phyloP scores from a whole-genome alignment of 2,888 invertebrate species.

The Theretra japonica region DNA sequence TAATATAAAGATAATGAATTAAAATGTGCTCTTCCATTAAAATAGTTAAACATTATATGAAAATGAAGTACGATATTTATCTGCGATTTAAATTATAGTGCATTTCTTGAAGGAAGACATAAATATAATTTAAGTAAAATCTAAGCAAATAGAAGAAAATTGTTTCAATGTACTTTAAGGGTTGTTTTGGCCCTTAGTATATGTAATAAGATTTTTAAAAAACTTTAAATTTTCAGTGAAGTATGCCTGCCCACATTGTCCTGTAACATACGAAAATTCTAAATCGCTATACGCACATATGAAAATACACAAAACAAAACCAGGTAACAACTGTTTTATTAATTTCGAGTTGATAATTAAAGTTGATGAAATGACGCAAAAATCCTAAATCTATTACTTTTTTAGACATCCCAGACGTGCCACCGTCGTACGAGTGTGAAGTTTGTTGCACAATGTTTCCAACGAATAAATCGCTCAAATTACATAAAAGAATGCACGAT shows the following conservation, averaged over 20 bases:
- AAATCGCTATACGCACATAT: slow-evolving; percentile 86
- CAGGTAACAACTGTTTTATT: slow-evolving; percentile 47
- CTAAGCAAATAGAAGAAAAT: too few relatives aligned
- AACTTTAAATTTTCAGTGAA: slow-evolving; percentile 62
- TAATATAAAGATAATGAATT: too few relatives aligned
- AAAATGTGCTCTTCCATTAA: too few relatives aligned
- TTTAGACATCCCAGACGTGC: slow-evolving; percentile 40
- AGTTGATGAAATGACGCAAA: neutral
- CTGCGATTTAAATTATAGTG: too few relatives aligned
- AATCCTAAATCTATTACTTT: slow-evolving; percentile 27
- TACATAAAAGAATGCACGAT: slow-evolving; percentile 90
- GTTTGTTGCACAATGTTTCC: slow-evolving; percentile 88
- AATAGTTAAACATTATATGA: too few relatives aligned
- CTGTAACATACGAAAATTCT: slow-evolving; percentile 76
- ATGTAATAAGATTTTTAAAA: neutral
- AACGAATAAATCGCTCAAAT: slow-evolving; percentile 86
- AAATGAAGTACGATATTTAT: too few relatives aligned
- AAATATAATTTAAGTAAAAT: too few relatives aligned
- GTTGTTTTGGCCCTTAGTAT: neutral
- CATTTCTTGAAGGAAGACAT: too few relatives aligned
- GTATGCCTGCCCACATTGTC: slow-evolving; percentile 77
- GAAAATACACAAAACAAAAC: slow-evolving; percentile 81
- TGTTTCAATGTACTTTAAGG: neutral
- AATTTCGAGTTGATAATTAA: neutral
- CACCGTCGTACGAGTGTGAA: slow-evolving; percentile 79